phyloP scores from a whole-genome alignment of 2,797 vertebrate species.

The Esox masquinongy region DNA sequence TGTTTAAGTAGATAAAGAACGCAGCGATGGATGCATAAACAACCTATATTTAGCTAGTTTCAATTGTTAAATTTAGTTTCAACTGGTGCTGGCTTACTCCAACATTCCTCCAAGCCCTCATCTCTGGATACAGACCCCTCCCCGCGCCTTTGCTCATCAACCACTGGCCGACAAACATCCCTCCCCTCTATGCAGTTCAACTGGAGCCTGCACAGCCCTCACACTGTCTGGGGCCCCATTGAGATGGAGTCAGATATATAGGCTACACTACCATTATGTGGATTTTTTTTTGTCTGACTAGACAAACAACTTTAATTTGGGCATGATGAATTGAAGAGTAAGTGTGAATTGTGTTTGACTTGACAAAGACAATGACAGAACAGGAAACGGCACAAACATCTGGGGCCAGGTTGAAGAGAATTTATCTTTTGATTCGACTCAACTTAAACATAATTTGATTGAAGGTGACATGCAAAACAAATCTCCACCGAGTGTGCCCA shows the following conservation, averaged over 20 bases:
- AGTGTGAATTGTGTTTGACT: neutral
- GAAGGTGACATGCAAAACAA: neutral
- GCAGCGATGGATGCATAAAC: neutral
- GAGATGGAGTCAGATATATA: neutral
- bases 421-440: neutral
- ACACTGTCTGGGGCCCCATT: neutral
- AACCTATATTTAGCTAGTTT: conserved; percentile 7
- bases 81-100: conserved; percentile 31
- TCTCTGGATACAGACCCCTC: conserved; percentile 66
- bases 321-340: neutral
- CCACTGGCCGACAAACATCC: conserved; percentile 29
- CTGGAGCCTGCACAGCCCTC: conserved; percentile 20
- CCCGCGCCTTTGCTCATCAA: conserved; percentile 57
- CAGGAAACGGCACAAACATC: neutral
- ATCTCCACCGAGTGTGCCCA: neutral
- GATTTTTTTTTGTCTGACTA: neutral
- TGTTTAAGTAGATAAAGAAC: conserved; percentile 4
- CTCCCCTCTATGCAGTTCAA: neutral
- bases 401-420: neutral
- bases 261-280: neutral
- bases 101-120: conserved; percentile 63
- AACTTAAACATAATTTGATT: neutral
- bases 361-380: neutral
- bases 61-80: conserved; percentile 14
- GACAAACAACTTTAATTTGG: neutral